These are phyloP conservation scores for Calameuta idolon DNA, from an alignment of 2,888 invertebrate species.

Conservation along the genomic window DNA sequence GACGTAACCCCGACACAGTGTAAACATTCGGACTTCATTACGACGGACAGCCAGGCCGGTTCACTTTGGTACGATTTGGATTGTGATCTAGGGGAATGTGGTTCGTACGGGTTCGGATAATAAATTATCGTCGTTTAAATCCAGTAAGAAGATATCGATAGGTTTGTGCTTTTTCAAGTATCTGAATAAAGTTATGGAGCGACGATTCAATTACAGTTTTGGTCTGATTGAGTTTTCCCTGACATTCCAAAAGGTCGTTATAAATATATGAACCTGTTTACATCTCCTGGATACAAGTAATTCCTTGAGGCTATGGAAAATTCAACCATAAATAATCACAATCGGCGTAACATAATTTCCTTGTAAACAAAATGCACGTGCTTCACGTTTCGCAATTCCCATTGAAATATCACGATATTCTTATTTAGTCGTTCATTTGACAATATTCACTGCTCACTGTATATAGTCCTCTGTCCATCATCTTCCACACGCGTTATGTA, in stretches of 20 bases:
- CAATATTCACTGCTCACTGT: neutral
- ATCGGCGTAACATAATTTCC: neutral
- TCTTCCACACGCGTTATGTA: neutral
- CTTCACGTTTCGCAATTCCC: neutral
- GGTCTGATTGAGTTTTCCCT: neutral
- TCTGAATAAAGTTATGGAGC: neutral
- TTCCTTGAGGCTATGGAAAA: neutral
- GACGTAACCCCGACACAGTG: constrained; percentile 27
- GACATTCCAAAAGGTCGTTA: neutral
- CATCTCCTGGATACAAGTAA: neutral
- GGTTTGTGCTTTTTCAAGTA: neutral
- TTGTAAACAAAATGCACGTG: neutral
- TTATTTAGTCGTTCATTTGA: neutral
- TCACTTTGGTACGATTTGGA: neutral
- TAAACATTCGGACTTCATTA: constrained; percentile 24
- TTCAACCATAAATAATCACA: constrained; percentile 8
- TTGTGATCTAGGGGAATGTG: neutral
- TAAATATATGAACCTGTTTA: neutral
- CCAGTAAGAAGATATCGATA: neutral
- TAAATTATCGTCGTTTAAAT: neutral
- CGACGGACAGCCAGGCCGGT: constrained; percentile 10
- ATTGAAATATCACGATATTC: neutral
- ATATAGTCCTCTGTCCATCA: neutral
- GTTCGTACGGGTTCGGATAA: neutral
- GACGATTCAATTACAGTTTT: neutral